Evolutionary conservation across 2,888 invertebrate genomes (phyloP), one percentile per base, ranked within the genome.

Genomic region (Scaptodrosophila latifasciaeformis): DNA sequence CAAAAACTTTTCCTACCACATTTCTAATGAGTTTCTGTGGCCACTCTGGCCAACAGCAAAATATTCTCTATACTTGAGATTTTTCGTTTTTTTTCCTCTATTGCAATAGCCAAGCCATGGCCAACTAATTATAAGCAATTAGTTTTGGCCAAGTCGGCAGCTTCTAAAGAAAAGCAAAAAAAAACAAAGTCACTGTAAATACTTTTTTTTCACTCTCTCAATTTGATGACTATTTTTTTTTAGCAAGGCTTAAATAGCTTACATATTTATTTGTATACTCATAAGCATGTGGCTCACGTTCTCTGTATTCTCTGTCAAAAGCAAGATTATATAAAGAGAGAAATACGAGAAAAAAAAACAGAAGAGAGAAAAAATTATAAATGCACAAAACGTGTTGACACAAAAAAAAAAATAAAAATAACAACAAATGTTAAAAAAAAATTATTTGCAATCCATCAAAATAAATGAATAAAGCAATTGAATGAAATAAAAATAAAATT

Each of bases 11-110:
- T 69, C 72, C 76, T 75, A n/a, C 54, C 65, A 53, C 62, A 42
- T 59, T 76, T 49, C 67, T 72, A 72, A 72, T 79, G 72, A 70
- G 77, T 67, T 72, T 72, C 48, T 72, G 72, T 61, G 72, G 80
- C 77, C 72, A 35, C 49, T 50, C 51, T 49, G 13, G n/a, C n/a
- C n/a, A n/a, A n/a, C n/a, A n/a, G n/a, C n/a, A n/a, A n/a, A n/a
- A n/a, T n/a, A n/a, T n/a, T n/a, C n/a, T n/a, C n/a, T n/a, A n/a
- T n/a, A n/a, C n/a, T n/a, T n/a, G n/a, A n/a, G n/a, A n/a, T n/a
- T n/a, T n/a, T n/a, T n/a, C n/a, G n/a, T n/a, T n/a, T n/a, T n/a
- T n/a, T n/a, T n/a, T n/a, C n/a, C n/a, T n/a, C n/a, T n/a, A n/a
- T n/a, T n/a, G n/a, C n/a, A n/a, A n/a, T n/a, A n/a, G n/a, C n/a